phyloP scores from a whole-genome alignment of 2,888 invertebrate species.

The Diploptera punctata region DNA sequence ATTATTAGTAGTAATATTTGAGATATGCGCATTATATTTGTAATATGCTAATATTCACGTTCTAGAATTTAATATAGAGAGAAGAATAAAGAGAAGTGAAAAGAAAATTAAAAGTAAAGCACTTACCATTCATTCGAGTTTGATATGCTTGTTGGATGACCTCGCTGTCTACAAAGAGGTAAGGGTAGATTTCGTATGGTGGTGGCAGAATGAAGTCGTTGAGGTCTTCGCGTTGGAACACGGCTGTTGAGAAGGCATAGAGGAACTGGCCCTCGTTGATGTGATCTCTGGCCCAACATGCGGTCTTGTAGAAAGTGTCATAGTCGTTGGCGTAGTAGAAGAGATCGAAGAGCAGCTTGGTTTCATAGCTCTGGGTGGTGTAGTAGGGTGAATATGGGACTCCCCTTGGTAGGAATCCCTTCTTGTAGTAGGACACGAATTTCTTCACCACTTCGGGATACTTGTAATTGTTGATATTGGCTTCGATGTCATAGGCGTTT shows the following conservation, averaged over 20 bases:
- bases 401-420: constrained; percentile 59
- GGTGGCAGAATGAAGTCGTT: constrained; percentile 67
- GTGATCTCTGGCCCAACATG: constrained; percentile 69
- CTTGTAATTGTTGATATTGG: constrained; percentile 56
- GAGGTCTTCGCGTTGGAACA: constrained; percentile 65
- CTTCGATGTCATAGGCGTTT: constrained; percentile 54
- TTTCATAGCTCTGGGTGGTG: constrained; percentile 54
- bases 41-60: too few species aligned
- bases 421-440: constrained; percentile 46
- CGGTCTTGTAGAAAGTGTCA: constrained; percentile 67
- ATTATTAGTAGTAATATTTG: too few species aligned
- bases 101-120: background rate
- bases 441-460: constrained; percentile 51
- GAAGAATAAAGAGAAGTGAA: too few species aligned
- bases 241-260: constrained; percentile 66
- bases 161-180: constrained; percentile 67
- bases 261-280: constrained; percentile 70
- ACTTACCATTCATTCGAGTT: constrained; percentile 32
- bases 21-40: too few species aligned
- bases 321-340: constrained; percentile 67
- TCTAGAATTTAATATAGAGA: too few species aligned
- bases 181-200: constrained; percentile 71
- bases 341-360: constrained; percentile 60
- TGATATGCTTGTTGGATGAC: constrained; percentile 59
- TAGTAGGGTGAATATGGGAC: constrained; percentile 58